Evolutionary conservation across 2,888 invertebrate genomes (phyloP).

Genomic region (Parnassius apollo): DNA sequence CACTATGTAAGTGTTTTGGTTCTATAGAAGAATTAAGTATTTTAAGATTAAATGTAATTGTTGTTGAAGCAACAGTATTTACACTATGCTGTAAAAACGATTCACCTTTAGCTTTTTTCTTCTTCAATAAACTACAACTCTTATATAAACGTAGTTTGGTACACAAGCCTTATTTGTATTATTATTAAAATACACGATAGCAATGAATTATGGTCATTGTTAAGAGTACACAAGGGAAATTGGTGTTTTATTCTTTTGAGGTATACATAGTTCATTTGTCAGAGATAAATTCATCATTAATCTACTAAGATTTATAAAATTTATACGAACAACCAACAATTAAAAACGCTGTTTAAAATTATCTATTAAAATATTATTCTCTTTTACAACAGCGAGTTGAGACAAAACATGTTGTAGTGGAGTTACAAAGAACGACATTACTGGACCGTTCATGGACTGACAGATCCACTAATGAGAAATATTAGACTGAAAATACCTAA

Average conservation of each 20-base stretch:
- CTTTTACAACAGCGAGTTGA: conserved; percentile 38
- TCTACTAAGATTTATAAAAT: conserved; percentile 49
- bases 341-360: conserved; percentile 50
- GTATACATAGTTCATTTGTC: conserved; percentile 18
- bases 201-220: conserved; percentile 6
- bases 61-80: neutral
- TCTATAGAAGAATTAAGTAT: neutral
- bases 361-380: conserved; percentile 59
- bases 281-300: conserved; percentile 32
- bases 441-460: neutral
- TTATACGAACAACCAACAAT: conserved; percentile 52
- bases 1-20: neutral
- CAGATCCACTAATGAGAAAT: neutral
- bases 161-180: conserved; percentile 1
- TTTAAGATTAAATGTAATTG: neutral
- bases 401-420: conserved; percentile 31
- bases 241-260: conserved; percentile 10
- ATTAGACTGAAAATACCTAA: neutral
- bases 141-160: conserved; percentile 7
- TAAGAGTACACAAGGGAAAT: conserved; percentile 9
- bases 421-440: neutral
- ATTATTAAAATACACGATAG: conserved; percentile 9
- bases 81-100: conserved; percentile 17
- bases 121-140: conserved; percentile 4
- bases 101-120: conserved; percentile 19